These are phyloP conservation scores for Calameuta pallipes DNA, from an alignment of 2,888 invertebrate genomes.

Conservation along the genomic window DNA sequence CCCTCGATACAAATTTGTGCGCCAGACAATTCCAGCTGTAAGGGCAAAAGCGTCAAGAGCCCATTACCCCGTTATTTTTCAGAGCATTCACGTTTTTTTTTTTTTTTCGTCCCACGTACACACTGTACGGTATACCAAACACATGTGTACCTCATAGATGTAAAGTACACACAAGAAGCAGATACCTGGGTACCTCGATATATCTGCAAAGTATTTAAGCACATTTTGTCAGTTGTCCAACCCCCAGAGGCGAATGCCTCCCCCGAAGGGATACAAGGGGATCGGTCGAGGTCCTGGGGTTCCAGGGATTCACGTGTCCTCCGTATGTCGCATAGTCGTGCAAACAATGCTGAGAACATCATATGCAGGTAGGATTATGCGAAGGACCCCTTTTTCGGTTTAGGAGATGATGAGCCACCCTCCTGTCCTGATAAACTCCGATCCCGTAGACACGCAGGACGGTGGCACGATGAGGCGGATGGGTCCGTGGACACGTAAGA, in stretches of 20 bases:
- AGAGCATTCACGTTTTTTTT: background rate
- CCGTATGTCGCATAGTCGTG: conserved; percentile 50
- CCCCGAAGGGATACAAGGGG: conserved; percentile 10
- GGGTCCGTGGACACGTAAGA: conserved; percentile 19
- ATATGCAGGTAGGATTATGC: conserved; percentile 65
- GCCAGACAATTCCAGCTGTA: background rate
- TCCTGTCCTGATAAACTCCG: conserved; percentile 42
- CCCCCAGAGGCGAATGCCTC: background rate
- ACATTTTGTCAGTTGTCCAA: conserved; percentile 31
- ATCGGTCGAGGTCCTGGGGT: background rate
- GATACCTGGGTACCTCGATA: background rate
- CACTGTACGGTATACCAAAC: background rate
- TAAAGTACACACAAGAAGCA: background rate
- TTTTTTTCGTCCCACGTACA: background rate
- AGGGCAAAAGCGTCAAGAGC: background rate
- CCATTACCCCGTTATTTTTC: background rate
- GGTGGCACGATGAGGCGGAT: conserved; percentile 12
- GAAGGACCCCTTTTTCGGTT: conserved; percentile 57
- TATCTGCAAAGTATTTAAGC: conserved; percentile 38
- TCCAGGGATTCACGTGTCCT: conserved; percentile 12
- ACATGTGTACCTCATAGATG: background rate
- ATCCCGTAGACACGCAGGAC: conserved; percentile 28
- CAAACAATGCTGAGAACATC: conserved; percentile 62
- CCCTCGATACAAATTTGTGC: background rate
- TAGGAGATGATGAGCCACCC: conserved; percentile 47